Conservation (phyloP, 2,888 invertebrate species). For the Trimorus sp. region DNA sequence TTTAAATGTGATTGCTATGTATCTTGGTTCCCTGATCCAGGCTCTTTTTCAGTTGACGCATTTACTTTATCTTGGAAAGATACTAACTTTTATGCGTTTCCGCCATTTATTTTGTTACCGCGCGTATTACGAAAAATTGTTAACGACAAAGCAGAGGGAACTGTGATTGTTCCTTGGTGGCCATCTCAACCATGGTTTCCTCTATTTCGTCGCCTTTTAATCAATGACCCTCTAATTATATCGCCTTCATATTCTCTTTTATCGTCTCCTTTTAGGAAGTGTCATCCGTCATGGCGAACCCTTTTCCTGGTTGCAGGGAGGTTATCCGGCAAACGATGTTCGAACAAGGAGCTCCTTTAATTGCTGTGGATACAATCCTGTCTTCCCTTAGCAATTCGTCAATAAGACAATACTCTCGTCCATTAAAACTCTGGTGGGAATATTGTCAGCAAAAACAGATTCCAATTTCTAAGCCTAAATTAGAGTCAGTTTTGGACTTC, state of each 20-base stretch:
- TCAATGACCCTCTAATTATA: conserved; percentile 34
- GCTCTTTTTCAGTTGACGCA: conserved; percentile 23
- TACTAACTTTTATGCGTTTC: conserved; percentile 39
- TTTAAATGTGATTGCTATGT: conserved; percentile 28
- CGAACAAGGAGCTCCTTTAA: neutral
- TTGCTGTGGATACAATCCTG: conserved; percentile 16
- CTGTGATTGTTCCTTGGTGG: conserved; percentile 72
- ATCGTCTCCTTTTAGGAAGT: conserved; percentile 67
- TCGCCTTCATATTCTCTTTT: conserved; percentile 52
- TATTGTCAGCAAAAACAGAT: conserved; percentile 34
- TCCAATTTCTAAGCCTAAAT: conserved; percentile 28
- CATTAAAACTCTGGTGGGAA: conserved; percentile 49
- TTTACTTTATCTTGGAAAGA: conserved; percentile 39
- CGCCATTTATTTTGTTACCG: conserved; percentile 68
- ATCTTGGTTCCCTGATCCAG: conserved; percentile 42
- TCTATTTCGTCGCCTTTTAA: conserved; percentile 61
- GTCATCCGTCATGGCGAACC: conserved; percentile 67
- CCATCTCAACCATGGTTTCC: conserved; percentile 74
- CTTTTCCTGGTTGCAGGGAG: conserved; percentile 73
- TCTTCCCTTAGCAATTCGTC: conserved; percentile 59
- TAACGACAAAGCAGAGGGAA: conserved; percentile 70
- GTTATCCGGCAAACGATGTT: conserved; percentile 66
- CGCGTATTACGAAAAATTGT: conserved; percentile 71
- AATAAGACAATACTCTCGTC: conserved; percentile 53
- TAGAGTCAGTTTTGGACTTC: conserved; percentile 38